These are phyloP conservation scores for Sus cebifrons DNA, from an alignment of 2,797 vertebrate genomes.

Conservation along the genomic window DNA sequence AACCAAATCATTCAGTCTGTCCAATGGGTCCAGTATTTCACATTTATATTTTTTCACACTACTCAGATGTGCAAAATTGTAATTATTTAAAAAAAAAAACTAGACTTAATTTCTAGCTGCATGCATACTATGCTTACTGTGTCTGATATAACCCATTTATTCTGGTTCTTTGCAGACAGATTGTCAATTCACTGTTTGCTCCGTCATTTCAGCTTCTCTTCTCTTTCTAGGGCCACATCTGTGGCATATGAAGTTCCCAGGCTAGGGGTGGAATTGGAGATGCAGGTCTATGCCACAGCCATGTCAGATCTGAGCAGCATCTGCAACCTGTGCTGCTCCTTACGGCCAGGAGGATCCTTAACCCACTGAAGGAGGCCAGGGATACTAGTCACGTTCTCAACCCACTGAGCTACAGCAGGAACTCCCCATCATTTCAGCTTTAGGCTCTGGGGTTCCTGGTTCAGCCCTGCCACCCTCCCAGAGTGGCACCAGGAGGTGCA, in stretches of 20 bases:
- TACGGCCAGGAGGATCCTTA: too few relatives aligned
- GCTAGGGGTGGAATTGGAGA: too few relatives aligned
- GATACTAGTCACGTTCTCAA: too few relatives aligned
- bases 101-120: background rate
- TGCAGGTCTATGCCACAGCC: too few relatives aligned
- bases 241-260: too few relatives aligned
- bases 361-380: too few relatives aligned
- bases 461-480: background rate
- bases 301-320: too few relatives aligned
- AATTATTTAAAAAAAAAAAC: background rate
- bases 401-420: too few relatives aligned
- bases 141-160: background rate
- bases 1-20: background rate
- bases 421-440: background rate
- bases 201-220: background rate
- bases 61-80: background rate
- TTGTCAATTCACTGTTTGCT: background rate
- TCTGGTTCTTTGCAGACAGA: background rate
- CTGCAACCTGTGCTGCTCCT: too few relatives aligned
- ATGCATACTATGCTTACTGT: background rate
- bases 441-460: background rate
- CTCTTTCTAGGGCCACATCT: too few relatives aligned
- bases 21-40: background rate
- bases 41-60: background rate
- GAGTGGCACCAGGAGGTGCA: background rate